Evolutionary conservation across 2,797 vertebrate species (phyloP), one percentile per base, ranked within the genome.

Genomic region (Strix occidentalis): DNA sequence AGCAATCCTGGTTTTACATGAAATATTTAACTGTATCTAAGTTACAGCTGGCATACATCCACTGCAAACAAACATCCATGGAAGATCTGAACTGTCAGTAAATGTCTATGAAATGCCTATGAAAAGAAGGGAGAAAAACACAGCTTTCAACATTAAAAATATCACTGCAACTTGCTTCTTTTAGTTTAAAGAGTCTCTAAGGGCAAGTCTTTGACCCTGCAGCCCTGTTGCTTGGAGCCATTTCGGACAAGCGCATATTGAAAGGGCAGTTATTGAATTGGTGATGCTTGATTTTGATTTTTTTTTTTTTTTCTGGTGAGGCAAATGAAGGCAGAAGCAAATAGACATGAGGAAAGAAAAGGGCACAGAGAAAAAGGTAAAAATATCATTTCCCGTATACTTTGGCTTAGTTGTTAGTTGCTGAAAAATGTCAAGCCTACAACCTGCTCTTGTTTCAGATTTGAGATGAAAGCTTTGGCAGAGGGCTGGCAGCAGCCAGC

Each of bases 401-500:
- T 95, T 95, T 95, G 91, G 94, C 93, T 95, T 90, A 75, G 90
- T 69, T 72, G 89, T 95, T 90, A 75, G 90, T 69, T 72, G 89
- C 94, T 95, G 91, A 96, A 84, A 96, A 95, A 95, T 86, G 91
- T 95, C 95, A 96, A 94, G 83, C 74, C 88, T 95, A 50, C 92
- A 96, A 89, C 90, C 87, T 96, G 95, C 94, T 95, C 84, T 86
- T 79, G 78, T 94, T 96, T 93, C 84, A 90, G 80, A 93, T 90
- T 88, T 94, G 88, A 94, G 94, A 91, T 58, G 80, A 87, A 95
- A 78, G 84, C 80, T 96, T 94, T 96, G 92, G 95, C 95, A 93
- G 85, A 78, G 88, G 88, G 70, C 54, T 96, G 93, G 90, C 89
- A 94, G 90, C 86, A 94, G 63, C 25, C 90, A 93, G 66, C 0